Conservation (phyloP, 37 sponge, comb jelly and placozoan species). For the Tethya wilhelma region DNA sequence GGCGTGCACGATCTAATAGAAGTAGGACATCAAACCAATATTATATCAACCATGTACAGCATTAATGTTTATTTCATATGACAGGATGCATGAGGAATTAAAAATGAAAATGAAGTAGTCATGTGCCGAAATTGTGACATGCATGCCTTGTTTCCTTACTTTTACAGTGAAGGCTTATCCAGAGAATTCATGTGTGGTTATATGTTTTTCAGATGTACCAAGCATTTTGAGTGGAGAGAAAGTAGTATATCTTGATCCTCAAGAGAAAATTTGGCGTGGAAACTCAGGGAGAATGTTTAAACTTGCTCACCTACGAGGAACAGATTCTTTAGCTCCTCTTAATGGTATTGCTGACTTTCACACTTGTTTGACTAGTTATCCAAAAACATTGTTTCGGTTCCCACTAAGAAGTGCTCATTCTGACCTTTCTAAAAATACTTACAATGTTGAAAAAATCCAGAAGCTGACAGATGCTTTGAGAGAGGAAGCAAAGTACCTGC, state of each 20-base stretch:
- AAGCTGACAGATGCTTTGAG: conserved; percentile 33
- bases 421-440: conserved; percentile 39
- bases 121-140: no score
- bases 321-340: not conserved
- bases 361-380: not conserved
- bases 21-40: no score
- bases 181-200: no score
- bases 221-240: conserved; percentile 65
- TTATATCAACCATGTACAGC: no score
- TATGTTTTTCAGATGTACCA: conserved; percentile 77
- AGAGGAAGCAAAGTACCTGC: conserved; percentile 51
- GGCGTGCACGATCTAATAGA: no score
- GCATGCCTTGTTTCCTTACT: no score
- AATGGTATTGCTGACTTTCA: conserved; percentile 19
- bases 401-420: conserved; percentile 64
- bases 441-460: conserved; percentile 19
- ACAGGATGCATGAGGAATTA: no score
- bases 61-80: no score
- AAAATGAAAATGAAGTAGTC: no score
- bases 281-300: conserved; percentile 30
- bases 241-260: conserved; percentile 74
- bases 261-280: conserved; percentile 52
- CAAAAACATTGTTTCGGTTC: conserved; percentile 77
- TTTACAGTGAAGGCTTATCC: no score
- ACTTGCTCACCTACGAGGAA: not conserved